Conservation (phyloP, 2,797 vertebrate genomes). For the Eulemur albifrons region DNA sequence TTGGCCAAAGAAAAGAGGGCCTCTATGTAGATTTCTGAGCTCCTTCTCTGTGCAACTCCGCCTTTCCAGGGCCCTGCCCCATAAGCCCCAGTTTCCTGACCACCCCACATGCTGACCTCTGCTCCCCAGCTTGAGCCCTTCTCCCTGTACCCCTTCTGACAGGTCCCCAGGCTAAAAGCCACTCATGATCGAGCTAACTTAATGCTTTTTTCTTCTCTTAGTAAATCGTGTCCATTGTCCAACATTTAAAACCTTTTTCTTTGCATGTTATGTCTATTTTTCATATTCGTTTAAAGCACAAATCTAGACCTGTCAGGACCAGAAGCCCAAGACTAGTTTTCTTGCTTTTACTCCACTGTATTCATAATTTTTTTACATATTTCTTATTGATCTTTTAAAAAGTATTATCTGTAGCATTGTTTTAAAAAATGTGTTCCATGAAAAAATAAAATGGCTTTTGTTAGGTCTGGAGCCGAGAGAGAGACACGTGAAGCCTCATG, state of each 20-base stretch:
- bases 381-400: slow-evolving; percentile 22
- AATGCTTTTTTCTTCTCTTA: neutral
- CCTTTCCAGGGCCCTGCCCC: neutral
- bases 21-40: neutral
- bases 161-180: neutral
- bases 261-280: neutral
- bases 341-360: neutral
- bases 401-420: neutral
- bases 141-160: neutral
- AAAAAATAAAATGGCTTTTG: neutral
- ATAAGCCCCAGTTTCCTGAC: neutral
- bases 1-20: neutral
- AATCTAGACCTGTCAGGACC: neutral
- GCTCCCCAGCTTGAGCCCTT: neutral
- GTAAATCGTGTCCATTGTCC: neutral
- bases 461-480: too few relatives aligned
- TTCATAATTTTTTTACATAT: neutral
- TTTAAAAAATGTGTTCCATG: neutral
- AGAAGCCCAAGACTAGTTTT: neutral
- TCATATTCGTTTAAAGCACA: neutral
- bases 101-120: neutral
- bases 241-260: neutral
- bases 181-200: neutral
- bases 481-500: too few relatives aligned
- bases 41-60: neutral